These are phyloP conservation scores for Struthio camelus DNA, from an alignment of 2,113 vertebrate genomes.

Conservation along the genomic window DNA sequence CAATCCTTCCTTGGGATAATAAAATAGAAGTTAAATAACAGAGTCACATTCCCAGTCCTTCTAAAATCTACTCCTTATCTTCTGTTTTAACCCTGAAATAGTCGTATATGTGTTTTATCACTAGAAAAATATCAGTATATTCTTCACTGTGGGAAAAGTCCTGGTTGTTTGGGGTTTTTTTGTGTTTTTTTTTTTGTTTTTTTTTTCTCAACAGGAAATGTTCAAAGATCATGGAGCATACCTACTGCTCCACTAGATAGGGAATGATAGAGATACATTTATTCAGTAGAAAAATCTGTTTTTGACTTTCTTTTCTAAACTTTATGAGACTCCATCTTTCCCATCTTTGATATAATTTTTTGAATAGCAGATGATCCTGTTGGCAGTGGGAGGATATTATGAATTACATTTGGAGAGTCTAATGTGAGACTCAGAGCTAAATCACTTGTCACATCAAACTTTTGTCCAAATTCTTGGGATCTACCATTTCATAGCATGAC, in stretches of 20 bases:
- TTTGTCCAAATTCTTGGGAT: neutral
- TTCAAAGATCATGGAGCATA: neutral
- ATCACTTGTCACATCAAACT: neutral
- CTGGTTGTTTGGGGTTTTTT: no score
- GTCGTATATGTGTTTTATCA: neutral
- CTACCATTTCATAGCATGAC: neutral
- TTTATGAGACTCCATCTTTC: neutral
- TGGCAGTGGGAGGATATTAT: neutral
- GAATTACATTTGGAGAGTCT: neutral
- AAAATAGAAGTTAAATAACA: neutral
- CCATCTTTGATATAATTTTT: neutral
- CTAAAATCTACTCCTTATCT: neutral
- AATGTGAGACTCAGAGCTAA: neutral
- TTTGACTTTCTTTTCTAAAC: neutral
- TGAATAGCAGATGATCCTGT: neutral
- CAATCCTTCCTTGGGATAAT: neutral
- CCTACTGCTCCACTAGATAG: neutral
- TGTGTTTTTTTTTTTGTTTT: no score
- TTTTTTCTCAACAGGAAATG: neutral
- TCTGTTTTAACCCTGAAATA: neutral
- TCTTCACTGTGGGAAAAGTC: neutral
- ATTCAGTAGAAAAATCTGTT: neutral
- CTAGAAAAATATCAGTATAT: neutral
- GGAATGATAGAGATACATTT: neutral
- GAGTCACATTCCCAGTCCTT: neutral